phyloP scores from a whole-genome alignment of 2,113 vertebrate genomes.

The Antennarius striatus region DNA sequence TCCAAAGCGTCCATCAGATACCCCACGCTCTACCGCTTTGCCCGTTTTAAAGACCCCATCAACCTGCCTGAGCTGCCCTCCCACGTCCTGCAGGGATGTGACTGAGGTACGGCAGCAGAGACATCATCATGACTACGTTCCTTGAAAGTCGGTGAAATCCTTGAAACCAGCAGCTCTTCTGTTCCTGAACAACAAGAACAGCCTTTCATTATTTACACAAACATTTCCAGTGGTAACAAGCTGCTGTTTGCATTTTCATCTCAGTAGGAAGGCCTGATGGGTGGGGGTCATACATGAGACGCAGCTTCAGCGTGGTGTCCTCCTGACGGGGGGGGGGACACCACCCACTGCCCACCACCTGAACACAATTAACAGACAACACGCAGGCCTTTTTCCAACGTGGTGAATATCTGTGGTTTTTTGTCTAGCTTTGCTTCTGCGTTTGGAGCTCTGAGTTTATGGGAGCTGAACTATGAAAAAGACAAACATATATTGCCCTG shows the following conservation, averaged over 20 bases:
- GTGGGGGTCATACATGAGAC: conserved; percentile 32
- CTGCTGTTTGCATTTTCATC: conserved; percentile 14
- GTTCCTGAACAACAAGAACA: conserved; percentile 32
- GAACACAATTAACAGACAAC: conserved; percentile 6
- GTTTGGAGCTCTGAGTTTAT: conserved; percentile 25
- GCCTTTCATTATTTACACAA: conserved; percentile 59
- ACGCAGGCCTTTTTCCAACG: neutral
- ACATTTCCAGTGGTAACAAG: conserved; percentile 41
- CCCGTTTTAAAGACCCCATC: conserved; percentile 59
- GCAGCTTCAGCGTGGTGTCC: conserved; percentile 33
- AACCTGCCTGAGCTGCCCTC: conserved; percentile 30
- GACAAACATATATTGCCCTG: conserved; percentile 54
- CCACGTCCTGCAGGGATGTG: conserved; percentile 19
- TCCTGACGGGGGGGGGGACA: conserved; percentile 35
- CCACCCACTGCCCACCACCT: conserved; percentile 22
- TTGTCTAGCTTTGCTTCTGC: conserved; percentile 5
- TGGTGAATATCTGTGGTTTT: neutral
- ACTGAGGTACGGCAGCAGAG: conserved; percentile 19
- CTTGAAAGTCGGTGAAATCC: conserved; percentile 34
- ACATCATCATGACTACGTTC: conserved; percentile 17
- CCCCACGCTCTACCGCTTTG: conserved; percentile 64
- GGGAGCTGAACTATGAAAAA: neutral
- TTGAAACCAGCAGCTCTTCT: conserved; percentile 8
- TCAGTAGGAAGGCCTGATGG: conserved; percentile 30
- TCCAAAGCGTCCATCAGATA: conserved; percentile 63